Evolutionary conservation across 2,113 vertebrate species (phyloP).

Genomic region (Gobiocypris rarus): DNA sequence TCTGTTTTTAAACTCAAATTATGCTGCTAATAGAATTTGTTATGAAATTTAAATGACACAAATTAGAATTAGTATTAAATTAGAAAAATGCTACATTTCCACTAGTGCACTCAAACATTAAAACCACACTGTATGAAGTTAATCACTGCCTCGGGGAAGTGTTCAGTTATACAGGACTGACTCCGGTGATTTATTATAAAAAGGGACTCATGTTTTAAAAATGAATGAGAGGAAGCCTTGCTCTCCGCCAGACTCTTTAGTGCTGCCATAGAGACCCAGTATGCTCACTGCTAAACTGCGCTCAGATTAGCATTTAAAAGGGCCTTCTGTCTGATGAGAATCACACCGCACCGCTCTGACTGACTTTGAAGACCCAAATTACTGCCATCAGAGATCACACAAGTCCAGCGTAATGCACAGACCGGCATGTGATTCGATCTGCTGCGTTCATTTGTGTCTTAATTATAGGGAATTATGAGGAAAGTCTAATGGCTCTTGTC

Average conservation of each 20-base stretch:
- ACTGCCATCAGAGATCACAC: constrained; percentile 16
- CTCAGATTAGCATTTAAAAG: constrained; percentile 40
- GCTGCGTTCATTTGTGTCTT: constrained; percentile 11
- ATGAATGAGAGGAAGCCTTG: constrained; percentile 39
- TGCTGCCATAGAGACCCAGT: constrained; percentile 40
- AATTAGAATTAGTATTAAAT: too few relatives aligned
- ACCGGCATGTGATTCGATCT: neutral
- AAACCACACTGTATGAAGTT: neutral
- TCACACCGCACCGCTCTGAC: neutral
- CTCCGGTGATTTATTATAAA: constrained; percentile 14
- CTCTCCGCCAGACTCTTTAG: constrained; percentile 10
- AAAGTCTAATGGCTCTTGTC: constrained; percentile 8
- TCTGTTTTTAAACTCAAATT: neutral
- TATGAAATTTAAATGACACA: neutral
- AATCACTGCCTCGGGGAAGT: constrained; percentile 9
- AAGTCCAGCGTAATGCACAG: neutral
- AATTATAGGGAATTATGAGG: neutral
- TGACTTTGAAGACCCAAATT: constrained; percentile 27
- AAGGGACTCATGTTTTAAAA: constrained; percentile 32
- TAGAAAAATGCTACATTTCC: neutral
- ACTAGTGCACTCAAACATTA: neutral
- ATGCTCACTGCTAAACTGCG: constrained; percentile 1
- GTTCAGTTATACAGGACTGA: neutral
- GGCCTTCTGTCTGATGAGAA: constrained; percentile 3
- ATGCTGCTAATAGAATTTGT: neutral